phyloP scores from a whole-genome alignment of 2,888 invertebrate genomes.

The Agrilus mali region DNA sequence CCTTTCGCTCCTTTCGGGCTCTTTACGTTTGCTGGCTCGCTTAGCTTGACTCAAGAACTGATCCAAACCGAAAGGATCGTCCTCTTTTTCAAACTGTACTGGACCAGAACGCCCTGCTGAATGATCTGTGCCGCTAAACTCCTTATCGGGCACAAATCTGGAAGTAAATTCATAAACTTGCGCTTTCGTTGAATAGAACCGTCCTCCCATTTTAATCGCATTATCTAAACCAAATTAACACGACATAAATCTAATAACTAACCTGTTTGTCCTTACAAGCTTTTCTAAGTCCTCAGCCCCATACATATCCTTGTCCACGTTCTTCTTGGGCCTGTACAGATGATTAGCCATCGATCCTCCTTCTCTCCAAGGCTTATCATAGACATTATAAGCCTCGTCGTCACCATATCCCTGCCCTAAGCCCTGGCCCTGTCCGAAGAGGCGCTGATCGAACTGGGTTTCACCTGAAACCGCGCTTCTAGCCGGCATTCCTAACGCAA shows the following conservation, averaged over 20 bases:
- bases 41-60: slow-evolving; percentile 97
- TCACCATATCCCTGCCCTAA: slow-evolving; percentile 87
- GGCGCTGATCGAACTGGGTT: slow-evolving; percentile 84
- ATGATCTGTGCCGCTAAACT: slow-evolving; percentile 85
- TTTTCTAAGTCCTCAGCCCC: slow-evolving; percentile 83
- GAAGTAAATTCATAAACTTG: slow-evolving; percentile 10
- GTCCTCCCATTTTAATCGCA: no score
- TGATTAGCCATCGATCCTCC: slow-evolving; percentile 74
- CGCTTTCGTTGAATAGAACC: no score
- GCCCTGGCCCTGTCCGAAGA: slow-evolving; percentile 87
- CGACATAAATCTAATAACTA: slow-evolving; percentile 6
- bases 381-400: slow-evolving; percentile 95
- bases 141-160: slow-evolving; percentile 95
- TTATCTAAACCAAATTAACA: not conserved
- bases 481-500: slow-evolving; percentile 90
- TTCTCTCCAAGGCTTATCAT: slow-evolving; percentile 96
- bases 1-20: slow-evolving; percentile 30
- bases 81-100: slow-evolving; percentile 86
- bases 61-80: slow-evolving; percentile 96
- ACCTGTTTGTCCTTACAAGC: slow-evolving; percentile 76
- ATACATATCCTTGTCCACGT: slow-evolving; percentile 82
- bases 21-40: slow-evolving; percentile 56
- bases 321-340: slow-evolving; percentile 79
- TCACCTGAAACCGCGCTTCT: slow-evolving; percentile 60
- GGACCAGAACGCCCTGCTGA: slow-evolving; percentile 69